phyloP scores from a whole-genome alignment of 2,113 vertebrate genomes.

The Heteronetta atricapilla region DNA sequence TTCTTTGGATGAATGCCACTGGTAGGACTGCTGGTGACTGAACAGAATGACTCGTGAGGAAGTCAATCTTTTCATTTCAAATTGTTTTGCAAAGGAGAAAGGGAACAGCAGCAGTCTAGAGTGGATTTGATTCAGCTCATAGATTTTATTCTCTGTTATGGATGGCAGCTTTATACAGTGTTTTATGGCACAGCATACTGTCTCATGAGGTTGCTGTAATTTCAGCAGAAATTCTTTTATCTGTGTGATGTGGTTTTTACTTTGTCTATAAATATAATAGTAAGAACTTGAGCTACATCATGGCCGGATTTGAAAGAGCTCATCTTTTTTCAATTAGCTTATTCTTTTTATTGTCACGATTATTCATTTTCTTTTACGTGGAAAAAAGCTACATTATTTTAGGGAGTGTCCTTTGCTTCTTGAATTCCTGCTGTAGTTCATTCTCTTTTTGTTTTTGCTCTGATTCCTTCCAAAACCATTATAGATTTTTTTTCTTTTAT shows the following conservation, averaged over 20 bases:
- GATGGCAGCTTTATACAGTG: slow-evolving; percentile 36
- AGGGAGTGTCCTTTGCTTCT: not conserved
- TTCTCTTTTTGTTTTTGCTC: not conserved
- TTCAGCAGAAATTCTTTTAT: slow-evolving; percentile 63
- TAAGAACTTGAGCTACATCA: slow-evolving; percentile 28
- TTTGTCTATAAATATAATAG: slow-evolving; percentile 70
- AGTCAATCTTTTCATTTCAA: not conserved
- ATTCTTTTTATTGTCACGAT: slow-evolving; percentile 41
- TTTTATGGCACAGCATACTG: slow-evolving; percentile 40
- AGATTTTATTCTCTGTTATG: slow-evolving; percentile 16
- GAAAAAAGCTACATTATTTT: not conserved
- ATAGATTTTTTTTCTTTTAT: not conserved
- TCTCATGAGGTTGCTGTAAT: slow-evolving; percentile 61
- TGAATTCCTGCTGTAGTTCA: not conserved
- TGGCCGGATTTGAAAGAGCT: slow-evolving; percentile 34
- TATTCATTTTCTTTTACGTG: slow-evolving; percentile 33
- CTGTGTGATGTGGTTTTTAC: slow-evolving; percentile 67
- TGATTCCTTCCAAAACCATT: not conserved
- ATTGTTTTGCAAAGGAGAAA: not conserved
- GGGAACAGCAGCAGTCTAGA: not conserved
- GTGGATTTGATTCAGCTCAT: not conserved
- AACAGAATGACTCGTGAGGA: not conserved
- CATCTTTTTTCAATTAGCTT: slow-evolving; percentile 66
- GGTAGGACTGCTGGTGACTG: not conserved
- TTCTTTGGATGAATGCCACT: not conserved